A percentile compares a stretch with the other conserved stretches of the same genome.
These are phyloP conservation scores for Stichopus horrens DNA, from an alignment of 53 echinoderm and acorn worm species.

Conservation along the genomic window DNA sequence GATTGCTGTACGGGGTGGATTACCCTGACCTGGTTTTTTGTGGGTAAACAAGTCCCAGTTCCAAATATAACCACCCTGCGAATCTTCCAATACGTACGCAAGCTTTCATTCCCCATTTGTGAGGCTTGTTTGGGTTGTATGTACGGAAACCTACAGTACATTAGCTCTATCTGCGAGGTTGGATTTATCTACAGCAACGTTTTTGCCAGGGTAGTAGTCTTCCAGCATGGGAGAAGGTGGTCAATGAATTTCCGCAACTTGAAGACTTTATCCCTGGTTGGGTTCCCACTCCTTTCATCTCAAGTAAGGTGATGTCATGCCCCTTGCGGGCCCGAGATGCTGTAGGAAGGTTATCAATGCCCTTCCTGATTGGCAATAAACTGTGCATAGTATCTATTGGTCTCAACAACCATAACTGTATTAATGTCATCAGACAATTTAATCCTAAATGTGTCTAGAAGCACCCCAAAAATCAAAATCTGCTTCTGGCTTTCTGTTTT, in stretches of 20 bases:
- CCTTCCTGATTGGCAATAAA: neutral
- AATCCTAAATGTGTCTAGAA: no score
- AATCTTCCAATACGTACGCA: neutral
- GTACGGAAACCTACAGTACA: neutral
- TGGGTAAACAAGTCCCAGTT: slow-evolving; percentile 19
- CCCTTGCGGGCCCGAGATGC: slow-evolving; percentile 7
- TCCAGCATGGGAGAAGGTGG: slow-evolving; percentile 1
- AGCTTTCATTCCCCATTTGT: neutral
- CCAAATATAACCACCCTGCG: slow-evolving; percentile 11
- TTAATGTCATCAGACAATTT: slow-evolving; percentile 31
- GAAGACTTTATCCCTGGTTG: slow-evolving; percentile 21
- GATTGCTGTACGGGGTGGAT: neutral
- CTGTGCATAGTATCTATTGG: slow-evolving; percentile 27
- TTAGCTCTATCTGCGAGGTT: neutral
- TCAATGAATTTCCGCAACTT: neutral
- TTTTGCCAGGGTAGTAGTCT: slow-evolving; percentile 19
- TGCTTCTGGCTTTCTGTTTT: no score
- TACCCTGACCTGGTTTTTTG: slow-evolving; percentile 33
- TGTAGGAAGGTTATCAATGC: slow-evolving; percentile 23
- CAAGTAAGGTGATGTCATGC: slow-evolving; percentile 22
- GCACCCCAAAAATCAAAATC: no score
- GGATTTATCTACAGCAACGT: slow-evolving; percentile 3
- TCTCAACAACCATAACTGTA: slow-evolving; percentile 24
- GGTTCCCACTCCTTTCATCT: slow-evolving; percentile 30
- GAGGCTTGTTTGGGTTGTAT: no score